Percentiles rank a stretch among this genome's conserved stretches.
phyloP scores from a whole-genome alignment of 2,888 invertebrate species.

The Halictus ligatus region DNA sequence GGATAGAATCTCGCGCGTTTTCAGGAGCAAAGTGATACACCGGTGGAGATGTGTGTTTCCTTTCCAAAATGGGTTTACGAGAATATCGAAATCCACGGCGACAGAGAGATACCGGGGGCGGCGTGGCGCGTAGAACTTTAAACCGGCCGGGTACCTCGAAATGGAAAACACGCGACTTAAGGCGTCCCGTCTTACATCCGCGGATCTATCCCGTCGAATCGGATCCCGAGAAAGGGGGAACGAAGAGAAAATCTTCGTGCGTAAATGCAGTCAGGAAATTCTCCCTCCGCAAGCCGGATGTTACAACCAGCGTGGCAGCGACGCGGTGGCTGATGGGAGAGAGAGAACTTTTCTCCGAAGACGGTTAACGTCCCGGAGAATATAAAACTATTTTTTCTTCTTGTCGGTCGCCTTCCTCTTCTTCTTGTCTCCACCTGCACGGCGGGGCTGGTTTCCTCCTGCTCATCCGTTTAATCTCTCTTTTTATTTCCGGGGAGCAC shows the following conservation, averaged over 20 bases:
- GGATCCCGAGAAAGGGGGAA: neutral
- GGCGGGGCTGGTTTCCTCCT: neutral
- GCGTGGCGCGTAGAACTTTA: neutral
- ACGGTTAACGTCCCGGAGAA: neutral
- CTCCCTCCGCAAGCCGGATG: neutral
- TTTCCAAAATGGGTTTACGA: neutral
- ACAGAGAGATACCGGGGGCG: neutral
- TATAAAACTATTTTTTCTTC: neutral
- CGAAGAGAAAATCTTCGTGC: neutral
- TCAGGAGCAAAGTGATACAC: neutral
- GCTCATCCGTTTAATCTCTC: constrained; percentile 14
- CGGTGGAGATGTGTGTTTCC: neutral
- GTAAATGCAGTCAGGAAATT: neutral
- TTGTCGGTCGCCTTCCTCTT: neutral
- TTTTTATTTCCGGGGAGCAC: constrained; percentile 24
- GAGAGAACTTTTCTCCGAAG: neutral
- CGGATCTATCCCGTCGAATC: neutral
- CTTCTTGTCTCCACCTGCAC: neutral
- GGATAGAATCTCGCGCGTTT: neutral
- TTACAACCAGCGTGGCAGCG: neutral
- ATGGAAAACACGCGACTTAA: constrained; percentile 5
- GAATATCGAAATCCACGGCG: neutral
- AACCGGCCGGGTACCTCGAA: neutral
- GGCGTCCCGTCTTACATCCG: neutral
- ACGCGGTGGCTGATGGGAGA: neutral